Evolutionary conservation across 2,113 vertebrate genomes (phyloP), one percentile per base, ranked within the genome.

Genomic region (Oncorhynchus kisutch): DNA sequence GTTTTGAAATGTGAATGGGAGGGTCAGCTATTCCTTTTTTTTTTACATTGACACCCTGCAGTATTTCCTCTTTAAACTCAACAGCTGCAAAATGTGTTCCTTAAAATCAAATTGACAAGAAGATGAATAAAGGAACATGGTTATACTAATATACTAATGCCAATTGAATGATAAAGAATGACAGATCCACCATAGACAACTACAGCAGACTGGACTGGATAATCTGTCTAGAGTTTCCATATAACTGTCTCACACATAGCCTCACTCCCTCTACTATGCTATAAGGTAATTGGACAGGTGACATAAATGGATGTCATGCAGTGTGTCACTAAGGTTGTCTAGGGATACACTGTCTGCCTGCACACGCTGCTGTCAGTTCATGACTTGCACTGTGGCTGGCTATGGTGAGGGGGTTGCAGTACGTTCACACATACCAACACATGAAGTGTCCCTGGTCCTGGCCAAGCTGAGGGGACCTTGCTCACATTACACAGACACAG

Each of bases 351-450:
- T 51, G 74, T 65, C 59, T 73, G 84, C 71, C 49, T 73, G 74
- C 67, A 65, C 73, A 86, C 73, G 67, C 20, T 20, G 67, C 74
- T 78, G 87, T 81, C 80, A 82, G 70, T 71, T 77, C 64, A 73
- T 31, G 31, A 8, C 51, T 6, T 67, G 31, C 9, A 51, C 51
- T 57, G 51, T 57, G 51, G 25, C 54, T 48, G 71, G 29, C 14
- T 48, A 12, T 22, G 45, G 70, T 16, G 54, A 6, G 24, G 24
- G n/a, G 66, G 60, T 62, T 65, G 66, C 20, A 45, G 60, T 75
- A 59, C 73, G 71, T 62, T 87, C 64, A 75, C 71, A 70, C 73
- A 78, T 77, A 67, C 67, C 51, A 57, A 14, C 73, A 22, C 34
- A 69, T 57, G 69, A 83, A 70, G 72, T 62, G 57, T 70, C 67